Percentiles rank a stretch among this genome's conserved stretches.
Evolutionary conservation across 2,113 vertebrate species (phyloP).

Genomic region (Corythaeola cristata): DNA sequence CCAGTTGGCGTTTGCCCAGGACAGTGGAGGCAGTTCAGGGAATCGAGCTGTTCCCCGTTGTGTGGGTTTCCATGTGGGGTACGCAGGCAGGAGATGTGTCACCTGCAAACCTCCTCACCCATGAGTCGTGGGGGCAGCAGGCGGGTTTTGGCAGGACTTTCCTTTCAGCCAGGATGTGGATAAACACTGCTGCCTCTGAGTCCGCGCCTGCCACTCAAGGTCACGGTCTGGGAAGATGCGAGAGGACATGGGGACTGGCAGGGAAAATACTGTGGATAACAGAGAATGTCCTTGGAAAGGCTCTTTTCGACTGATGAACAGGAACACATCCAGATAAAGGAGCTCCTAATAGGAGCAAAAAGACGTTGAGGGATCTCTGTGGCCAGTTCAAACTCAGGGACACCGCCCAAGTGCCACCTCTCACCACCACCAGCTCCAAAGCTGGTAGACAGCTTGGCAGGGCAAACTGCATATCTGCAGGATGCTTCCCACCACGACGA

Average conservation of each 20-base stretch:
- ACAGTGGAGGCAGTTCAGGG: background rate
- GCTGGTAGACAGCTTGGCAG: background rate
- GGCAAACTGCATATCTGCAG: background rate
- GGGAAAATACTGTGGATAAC: background rate
- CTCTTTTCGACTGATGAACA: background rate
- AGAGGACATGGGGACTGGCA: background rate
- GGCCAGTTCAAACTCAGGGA: background rate
- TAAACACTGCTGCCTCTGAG: background rate
- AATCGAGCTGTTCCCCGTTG: background rate
- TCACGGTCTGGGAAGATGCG: background rate
- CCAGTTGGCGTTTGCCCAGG: background rate
- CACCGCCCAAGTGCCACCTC: background rate
- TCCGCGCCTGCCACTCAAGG: background rate
- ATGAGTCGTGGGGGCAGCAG: background rate
- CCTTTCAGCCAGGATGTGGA: background rate
- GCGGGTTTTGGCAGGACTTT: background rate
- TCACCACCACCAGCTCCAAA: background rate
- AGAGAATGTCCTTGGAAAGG: background rate
- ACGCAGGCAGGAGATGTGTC: background rate
- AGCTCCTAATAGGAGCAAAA: background rate
- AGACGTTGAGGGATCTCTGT: background rate
- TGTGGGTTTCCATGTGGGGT: background rate
- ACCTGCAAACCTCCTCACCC: background rate
- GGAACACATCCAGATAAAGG: background rate
- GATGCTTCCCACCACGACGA: background rate